Evolutionary conservation across 1,140 invertebrate species (phyloP).

Genomic region (Drosophila asahinai): DNA sequence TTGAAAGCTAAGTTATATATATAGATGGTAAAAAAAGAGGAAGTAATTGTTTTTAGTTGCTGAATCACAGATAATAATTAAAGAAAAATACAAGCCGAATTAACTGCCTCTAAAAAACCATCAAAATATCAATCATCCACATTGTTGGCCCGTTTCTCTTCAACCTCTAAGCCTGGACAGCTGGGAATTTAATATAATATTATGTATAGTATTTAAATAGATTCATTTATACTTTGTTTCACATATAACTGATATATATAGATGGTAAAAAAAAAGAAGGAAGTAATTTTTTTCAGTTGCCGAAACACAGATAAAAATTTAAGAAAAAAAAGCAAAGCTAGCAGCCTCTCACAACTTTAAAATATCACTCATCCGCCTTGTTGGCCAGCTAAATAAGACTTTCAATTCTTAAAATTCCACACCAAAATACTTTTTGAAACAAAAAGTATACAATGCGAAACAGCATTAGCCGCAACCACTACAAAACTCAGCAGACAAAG

Average conservation of each 20-base stretch:
- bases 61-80: neutral
- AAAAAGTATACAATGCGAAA: neutral
- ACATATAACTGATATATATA: too few species aligned
- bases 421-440: neutral
- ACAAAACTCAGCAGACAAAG: neutral
- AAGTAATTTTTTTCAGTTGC: too few species aligned
- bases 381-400: neutral
- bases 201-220: too few species aligned
- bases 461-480: neutral
- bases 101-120: too few species aligned
- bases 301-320: too few species aligned
- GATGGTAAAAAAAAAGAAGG: too few species aligned
- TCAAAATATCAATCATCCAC: neutral
- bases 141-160: neutral
- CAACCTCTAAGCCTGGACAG: neutral
- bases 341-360: neutral
- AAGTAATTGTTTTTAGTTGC: neutral
- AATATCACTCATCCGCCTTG: constrained; percentile 4
- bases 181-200: neutral
- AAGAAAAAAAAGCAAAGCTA: too few species aligned
- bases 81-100: neutral
- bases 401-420: neutral
- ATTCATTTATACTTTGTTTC: too few species aligned
- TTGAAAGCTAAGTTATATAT: neutral
- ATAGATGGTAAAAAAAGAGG: neutral